Evolutionary conservation across 2,888 invertebrate species (phyloP), one percentile per base, ranked within the genome.

Genomic region (Protophormia terraenovae): DNA sequence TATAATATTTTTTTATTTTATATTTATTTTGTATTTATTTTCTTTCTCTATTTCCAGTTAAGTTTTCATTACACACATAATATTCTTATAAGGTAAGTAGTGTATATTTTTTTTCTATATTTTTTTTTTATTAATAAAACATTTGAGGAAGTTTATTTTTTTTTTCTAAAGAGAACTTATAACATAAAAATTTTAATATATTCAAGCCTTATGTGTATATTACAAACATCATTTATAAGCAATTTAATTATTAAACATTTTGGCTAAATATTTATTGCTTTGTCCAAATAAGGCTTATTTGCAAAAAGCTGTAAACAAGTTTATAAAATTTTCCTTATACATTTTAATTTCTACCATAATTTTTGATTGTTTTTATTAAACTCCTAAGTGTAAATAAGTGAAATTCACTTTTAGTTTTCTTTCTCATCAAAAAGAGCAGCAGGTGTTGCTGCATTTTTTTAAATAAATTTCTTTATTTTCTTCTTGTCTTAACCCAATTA

Each of bases 101-200:
- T n/a, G n/a, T n/a, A n/a, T n/a, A n/a, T 45, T 81, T 58, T 66
- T 19, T 16, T 55, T 41, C 41, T 29, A 55, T 10, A 35, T 35
- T 19, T 50, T 35, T n/a, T 16, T 55, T 55, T 77, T 71, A 12
- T 47, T 66, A 50, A 66, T 3, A 41, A n/a, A 55, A 38, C 32
- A n/a, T 73, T 62, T 45, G 38, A 75, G 83, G 83, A 83, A 83
- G 79, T 75, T 58, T 45, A n/a, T 55, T 38, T n/a, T n/a, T n/a
- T n/a, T n/a, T n/a, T n/a, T n/a, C n/a, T n/a, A n/a, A n/a, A n/a
- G n/a, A 64, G 62, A 71, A 71, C 24, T 38, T 16, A 71, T 29
- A 55, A 12, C 22, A 55, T 32, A 58, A 76, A 32, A n/a, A 45
- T 50, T 27, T 50, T 27, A 19, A 41, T 29, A 32, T 32, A 10